Base-by-base conservation (phyloP, 2,113 vertebrate genomes). In the Poicephalus meyeri region DNA sequence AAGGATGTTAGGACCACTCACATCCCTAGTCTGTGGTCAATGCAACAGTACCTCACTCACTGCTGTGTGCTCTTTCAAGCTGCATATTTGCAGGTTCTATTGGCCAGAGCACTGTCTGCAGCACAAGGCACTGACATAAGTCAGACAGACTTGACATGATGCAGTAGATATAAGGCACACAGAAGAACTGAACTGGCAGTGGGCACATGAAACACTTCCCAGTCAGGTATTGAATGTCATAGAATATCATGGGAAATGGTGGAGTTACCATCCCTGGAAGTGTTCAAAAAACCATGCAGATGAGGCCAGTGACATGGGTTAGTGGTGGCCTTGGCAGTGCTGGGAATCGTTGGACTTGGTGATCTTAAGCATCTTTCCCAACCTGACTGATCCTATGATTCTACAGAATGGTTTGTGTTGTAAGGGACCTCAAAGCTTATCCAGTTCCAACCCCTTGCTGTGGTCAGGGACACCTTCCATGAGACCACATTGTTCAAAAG, bases 111-210 rank as follows among this genome's bases (percentile, higher is more conserved):
- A 58, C 41, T 78, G 25, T 19, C 13, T 80, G 65, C 58, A 77
- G 37, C 44, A 80, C 20, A 11, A 76, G 24, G 35, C 20, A 24
- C n/a, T 37, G 49, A 35, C 6, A 14, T 2, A 50, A 68, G 56
- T 31, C 50, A 64, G 17, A 8, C n/a, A 82, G 31, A 21, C 28
- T 23, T 26, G 16, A 41, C 11, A 9, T 6, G 14, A 29, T 25
- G 5, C 3, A 52, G 31, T 0, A 47, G 26, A 24, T 28, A 10
- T 0, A 60, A 69, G 37, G 26, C 10, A 35, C 14, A 16, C 21
- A 65, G 33, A 31, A 63, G 16, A 60, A 29, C 0, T 37, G 3
- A 37, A 16, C 21, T 56, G 33, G 33, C 66, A 37, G 5, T 2
- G 3, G 20, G n/a, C 12, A 13, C 18, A 9, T 5, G 33, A 44